Evolutionary conservation across 2,888 invertebrate genomes (phyloP), one percentile per base, ranked within the genome.

Genomic region (Pseudococcus longispinus): DNA sequence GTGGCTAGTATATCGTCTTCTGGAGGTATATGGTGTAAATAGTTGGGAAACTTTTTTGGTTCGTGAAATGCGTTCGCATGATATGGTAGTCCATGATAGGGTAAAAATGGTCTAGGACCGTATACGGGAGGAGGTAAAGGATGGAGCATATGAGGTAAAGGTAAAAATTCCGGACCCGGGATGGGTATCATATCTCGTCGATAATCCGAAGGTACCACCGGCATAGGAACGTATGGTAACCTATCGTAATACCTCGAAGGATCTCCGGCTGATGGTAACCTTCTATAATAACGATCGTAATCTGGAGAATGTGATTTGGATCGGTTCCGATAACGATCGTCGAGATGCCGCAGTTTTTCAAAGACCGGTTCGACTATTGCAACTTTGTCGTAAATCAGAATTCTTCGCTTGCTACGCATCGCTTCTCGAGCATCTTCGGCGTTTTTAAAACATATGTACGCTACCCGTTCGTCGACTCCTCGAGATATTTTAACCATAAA

Each of bases 1-100:
- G 98, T 98, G 0, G 98, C 97, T 51, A 98, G 92, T 0, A 97
- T 97, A 92, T 98, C 98, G 90, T 98, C 98, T 91, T 98, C 98
- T 0, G 98, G 98, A 88, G 96, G 95, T 13, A 98, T 95, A 91
- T 98, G 98, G 90, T 98, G 97, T 88, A 98, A 92, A 91, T 98
- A 98, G 91, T 98, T 97, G 0, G 98, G 98, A 90, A 98, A 98
- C 90, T 97, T 97, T 90, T 96, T 96, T 82, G 93, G 92, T 90
- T 96, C 95, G 88, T 96, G 96, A 42, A 89, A 88, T 87, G 90
- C 89, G 88, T 89, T 89, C 65, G 89, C 89, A 26, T 91, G 91
- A 2, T 94, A 95, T 86, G 90, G 90, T 88, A 93, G 18, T 32
- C 85, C 85, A 1, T 94, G 93, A 13, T 92, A 92, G 6, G 94